Conservation (phyloP, 1,140 invertebrate genomes). For the Papilio aristodemus region DNA sequence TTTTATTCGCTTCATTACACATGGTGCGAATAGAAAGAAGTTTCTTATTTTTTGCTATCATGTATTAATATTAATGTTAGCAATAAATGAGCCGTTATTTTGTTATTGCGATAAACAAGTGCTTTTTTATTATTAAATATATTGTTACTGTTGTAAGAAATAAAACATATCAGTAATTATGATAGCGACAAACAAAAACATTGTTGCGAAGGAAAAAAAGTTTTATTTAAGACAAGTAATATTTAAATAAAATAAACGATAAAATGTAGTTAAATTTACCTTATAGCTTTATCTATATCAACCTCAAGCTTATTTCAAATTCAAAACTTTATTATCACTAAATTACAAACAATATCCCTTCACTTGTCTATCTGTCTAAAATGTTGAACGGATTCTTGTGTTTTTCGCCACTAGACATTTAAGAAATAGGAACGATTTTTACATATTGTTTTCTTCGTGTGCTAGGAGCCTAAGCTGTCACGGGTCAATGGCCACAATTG, state of each 20-base stretch:
- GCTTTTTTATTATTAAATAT: neutral
- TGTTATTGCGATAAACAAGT: neutral
- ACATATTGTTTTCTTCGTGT: neutral
- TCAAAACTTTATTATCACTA: no score
- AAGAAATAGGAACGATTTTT: neutral
- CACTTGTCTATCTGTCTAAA: no score
- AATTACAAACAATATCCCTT: no score
- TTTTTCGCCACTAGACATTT: no score
- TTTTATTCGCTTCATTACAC: constrained; percentile 13
- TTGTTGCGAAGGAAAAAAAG: no score
- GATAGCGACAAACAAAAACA: neutral
- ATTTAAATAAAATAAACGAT: no score
- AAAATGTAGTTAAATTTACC: no score
- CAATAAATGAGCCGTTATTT: neutral
- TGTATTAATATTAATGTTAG: neutral
- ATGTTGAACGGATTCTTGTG: no score
- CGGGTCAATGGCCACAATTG: constrained; percentile 20
- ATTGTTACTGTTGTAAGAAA: neutral
- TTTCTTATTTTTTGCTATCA: constrained; percentile 15
- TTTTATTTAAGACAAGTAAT: no score
- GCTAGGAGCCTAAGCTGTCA: neutral
- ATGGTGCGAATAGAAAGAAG: neutral
- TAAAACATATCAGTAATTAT: neutral
- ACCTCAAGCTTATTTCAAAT: no score
- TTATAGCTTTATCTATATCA: no score